These are phyloP conservation scores for Thymelicus sylvestris DNA, from an alignment of 2,888 invertebrate genomes.

Conservation along the genomic window DNA sequence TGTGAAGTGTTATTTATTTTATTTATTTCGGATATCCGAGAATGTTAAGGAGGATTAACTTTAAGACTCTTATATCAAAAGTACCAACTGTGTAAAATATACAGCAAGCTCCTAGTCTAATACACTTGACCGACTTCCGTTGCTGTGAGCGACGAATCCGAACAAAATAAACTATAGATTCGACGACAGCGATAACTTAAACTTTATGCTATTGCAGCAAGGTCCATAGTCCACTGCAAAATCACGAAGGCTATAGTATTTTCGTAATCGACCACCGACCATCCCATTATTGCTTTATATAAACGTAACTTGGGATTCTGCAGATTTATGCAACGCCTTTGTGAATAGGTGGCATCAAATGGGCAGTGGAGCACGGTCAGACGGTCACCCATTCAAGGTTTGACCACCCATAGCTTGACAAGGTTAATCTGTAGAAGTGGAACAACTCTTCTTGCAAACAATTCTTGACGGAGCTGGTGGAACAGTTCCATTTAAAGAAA, in stretches of 20 bases:
- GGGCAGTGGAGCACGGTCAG: conserved; percentile 3
- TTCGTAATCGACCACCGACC: conserved; percentile 8
- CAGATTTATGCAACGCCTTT: neutral
- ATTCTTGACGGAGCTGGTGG: neutral
- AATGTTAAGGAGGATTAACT: too few relatives aligned
- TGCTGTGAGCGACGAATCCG: neutral
- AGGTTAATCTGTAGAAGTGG: neutral
- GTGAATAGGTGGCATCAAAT: conserved; percentile 11
- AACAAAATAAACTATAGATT: conserved; percentile 7
- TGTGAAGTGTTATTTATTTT: too few relatives aligned
- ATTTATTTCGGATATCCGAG: too few relatives aligned
- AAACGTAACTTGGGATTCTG: conserved; percentile 5
- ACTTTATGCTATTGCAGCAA: neutral
- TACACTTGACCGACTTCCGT: conserved; percentile 8
- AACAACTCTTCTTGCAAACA: too few relatives aligned
- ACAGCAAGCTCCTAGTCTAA: neutral
- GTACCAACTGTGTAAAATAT: neutral
- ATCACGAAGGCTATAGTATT: neutral
- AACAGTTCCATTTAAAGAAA: neutral
- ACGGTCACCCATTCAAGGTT: conserved; percentile 1
- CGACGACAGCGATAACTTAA: neutral
- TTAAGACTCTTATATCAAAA: neutral
- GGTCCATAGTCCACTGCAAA: neutral
- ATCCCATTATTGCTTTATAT: conserved; percentile 6
- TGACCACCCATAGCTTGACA: neutral